Base-by-base conservation (phyloP, 2,797 vertebrate genomes). In the Enteromius radiatus region DNA sequence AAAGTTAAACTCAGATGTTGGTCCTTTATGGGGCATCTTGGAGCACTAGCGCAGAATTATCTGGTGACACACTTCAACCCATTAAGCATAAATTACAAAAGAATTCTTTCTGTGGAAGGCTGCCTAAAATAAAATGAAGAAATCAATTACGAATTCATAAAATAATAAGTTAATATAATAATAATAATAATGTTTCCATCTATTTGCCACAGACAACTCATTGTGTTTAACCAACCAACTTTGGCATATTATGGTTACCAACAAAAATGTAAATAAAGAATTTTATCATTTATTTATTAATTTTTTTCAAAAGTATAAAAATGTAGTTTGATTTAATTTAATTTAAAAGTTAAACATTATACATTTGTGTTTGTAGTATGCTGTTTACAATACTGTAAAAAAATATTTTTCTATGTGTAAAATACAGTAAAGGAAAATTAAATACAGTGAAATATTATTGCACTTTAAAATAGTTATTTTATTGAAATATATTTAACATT, bases 1-100 rank as follows among this genome's bases (percentile, higher is more conserved):
- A 23, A 78, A 78, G 31, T 65, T 67, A 67, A 52, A 67, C 14
- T 67, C 5, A 7, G 76, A 65, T 67, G 8, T 78, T 67, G 56
- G 74, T 67, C 43, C 45, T 36, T 23, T 43, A 78, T 45, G 63
- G 31, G 43, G 28, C 36, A 59, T 59, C 26, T 31, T 61, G 3
- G 31, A 49, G 47, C 36, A 21, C 8, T 6, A 41, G 23, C 11
- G 3, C 28, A 52, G 43, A 47, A 65, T 67, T 70, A n/a, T 71
- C 61, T 67, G 45, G 31, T 75, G 23, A 43, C 33, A 81, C 59
- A 41, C 59, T 74, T 81, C 69, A 38, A 17, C 70, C 11, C 10
- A 38, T 65, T 21, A 75, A 54, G 23, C n/a, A 71, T 47, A 41
- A 73, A 23, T 47, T 36, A 63, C 28, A 63, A 26, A 81, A 65